phyloP scores from a whole-genome alignment of 1,140 invertebrate species.

The Polypedilum vanderplanki region DNA sequence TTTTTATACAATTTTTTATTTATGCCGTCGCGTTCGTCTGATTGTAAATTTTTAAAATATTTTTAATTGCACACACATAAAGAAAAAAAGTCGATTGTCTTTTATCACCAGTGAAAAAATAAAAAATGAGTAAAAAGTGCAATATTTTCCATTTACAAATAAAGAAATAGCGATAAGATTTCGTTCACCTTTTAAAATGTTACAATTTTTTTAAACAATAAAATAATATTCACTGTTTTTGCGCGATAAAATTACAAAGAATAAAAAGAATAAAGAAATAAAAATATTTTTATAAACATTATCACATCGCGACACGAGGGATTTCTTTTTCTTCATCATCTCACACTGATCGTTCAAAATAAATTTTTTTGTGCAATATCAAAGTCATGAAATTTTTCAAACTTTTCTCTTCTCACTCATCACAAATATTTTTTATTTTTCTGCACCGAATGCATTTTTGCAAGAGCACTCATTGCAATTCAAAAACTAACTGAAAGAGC shows the following conservation, averaged over 20 bases:
- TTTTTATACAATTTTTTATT: neutral
- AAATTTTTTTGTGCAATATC: neutral
- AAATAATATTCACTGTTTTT: neutral
- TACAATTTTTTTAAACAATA: neutral
- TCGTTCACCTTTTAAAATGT: constrained; percentile 5
- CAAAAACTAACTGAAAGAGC: constrained; percentile 27
- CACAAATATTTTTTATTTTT: neutral
- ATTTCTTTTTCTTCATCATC: neutral
- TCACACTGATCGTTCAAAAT: neutral
- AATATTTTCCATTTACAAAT: too few species aligned
- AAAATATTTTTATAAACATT: neutral
- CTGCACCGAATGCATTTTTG: constrained; percentile 22
- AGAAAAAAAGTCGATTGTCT: neutral
- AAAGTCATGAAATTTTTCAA: neutral
- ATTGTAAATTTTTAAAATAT: neutral
- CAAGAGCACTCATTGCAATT: constrained; percentile 25
- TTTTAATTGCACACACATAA: constrained; percentile 6
- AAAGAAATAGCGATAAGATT: neutral
- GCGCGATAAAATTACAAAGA: neutral
- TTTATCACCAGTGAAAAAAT: neutral
- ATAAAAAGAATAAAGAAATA: neutral
- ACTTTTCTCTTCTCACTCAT: neutral
- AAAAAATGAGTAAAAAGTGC: too few species aligned
- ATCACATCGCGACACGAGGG: constrained; percentile 1
- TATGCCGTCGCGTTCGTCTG: neutral